Conservation (phyloP, 2,888 invertebrate genomes). For the Congeria kusceri region DNA sequence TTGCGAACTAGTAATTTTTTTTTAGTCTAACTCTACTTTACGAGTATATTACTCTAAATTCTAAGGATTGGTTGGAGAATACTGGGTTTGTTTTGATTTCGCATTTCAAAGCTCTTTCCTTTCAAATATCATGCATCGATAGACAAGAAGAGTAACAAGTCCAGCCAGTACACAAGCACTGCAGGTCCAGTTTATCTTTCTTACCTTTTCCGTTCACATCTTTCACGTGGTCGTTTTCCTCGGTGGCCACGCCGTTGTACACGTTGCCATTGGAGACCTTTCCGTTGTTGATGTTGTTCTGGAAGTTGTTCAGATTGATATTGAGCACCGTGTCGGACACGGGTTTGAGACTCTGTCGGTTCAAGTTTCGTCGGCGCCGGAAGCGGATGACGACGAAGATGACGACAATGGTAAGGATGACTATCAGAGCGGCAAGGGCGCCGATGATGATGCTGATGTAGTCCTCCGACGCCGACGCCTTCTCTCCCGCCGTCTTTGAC, state of each 20-base stretch:
- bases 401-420: conserved; percentile 90
- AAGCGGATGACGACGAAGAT: conserved; percentile 88
- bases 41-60: no score
- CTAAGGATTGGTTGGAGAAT: no score
- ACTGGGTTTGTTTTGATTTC: no score
- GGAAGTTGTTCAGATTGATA: conserved; percentile 89
- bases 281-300: conserved; percentile 80
- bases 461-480: conserved; percentile 72
- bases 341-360: conserved; percentile 78
- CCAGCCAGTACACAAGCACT: no score
- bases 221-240: conserved; percentile 83
- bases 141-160: no score
- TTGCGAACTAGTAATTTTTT: no score
- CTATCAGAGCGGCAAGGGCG: conserved; percentile 89
- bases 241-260: conserved; percentile 85
- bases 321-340: conserved; percentile 86
- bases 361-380: conserved; percentile 78
- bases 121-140: no score
- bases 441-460: conserved; percentile 81
- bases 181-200: no score
- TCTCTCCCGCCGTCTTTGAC: conserved; percentile 42
- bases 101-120: no score
- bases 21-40: no score
- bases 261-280: conserved; percentile 85
- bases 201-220: conserved; percentile 67